phyloP scores from a whole-genome alignment of 2,888 invertebrate genomes.

The Adelphocoris suturalis region DNA sequence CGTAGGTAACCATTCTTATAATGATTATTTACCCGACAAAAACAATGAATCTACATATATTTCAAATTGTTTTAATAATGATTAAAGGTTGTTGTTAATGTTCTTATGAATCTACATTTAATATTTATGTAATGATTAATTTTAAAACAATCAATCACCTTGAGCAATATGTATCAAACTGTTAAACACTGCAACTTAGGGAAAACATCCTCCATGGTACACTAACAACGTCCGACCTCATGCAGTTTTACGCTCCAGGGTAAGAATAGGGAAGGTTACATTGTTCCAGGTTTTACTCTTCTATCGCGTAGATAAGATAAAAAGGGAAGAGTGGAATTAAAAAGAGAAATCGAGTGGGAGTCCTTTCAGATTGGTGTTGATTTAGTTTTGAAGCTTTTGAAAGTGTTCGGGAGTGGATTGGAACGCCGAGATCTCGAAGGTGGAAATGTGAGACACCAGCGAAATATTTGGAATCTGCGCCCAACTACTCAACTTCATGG shows the following conservation, averaged over 20 bases:
- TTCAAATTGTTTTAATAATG: too few species aligned
- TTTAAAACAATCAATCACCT: background rate
- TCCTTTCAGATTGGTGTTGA: background rate
- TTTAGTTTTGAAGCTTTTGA: background rate
- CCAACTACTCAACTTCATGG: background rate
- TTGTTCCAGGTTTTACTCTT: background rate
- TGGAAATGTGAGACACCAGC: background rate
- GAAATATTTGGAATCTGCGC: background rate
- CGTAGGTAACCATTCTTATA: too few species aligned
- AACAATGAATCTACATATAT: too few species aligned
- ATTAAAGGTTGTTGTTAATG: too few species aligned
- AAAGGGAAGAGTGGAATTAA: background rate
- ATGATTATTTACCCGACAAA: too few species aligned
- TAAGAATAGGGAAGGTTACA: background rate
- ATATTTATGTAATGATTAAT: too few species aligned
- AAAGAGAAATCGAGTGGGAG: slow-evolving; percentile 21
- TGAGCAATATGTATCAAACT: background rate
- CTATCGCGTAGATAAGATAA: slow-evolving; percentile 10
- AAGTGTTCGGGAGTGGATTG: background rate
- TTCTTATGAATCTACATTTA: too few species aligned
- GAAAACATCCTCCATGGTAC: background rate
- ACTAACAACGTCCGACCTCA: background rate
- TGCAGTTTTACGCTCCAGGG: background rate
- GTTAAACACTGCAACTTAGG: background rate
- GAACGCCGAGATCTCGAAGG: background rate